Evolutionary conservation across 2,797 vertebrate genomes (phyloP).

Genomic region (Adelosebastes latens): DNA sequence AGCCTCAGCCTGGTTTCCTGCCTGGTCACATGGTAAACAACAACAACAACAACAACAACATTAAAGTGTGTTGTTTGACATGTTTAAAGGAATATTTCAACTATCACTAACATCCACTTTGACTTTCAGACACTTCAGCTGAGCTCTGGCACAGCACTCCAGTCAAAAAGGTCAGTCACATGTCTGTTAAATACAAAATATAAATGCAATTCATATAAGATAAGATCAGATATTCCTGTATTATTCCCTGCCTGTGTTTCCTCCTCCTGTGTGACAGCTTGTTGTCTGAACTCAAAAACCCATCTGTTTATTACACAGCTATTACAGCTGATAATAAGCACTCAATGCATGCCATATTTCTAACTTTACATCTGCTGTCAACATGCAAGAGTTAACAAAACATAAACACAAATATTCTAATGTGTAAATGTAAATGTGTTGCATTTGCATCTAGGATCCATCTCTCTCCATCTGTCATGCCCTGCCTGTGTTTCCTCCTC

Average conservation of each 20-base stretch:
- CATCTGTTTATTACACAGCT: background rate
- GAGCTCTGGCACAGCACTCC: conserved; percentile 62
- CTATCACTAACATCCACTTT: background rate
- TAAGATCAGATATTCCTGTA: too few relatives aligned
- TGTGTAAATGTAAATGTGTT: background rate
- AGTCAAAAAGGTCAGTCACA: conserved; percentile 43
- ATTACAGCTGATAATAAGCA: background rate
- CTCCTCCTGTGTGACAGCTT: too few relatives aligned
- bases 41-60: background rate
- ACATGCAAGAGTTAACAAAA: background rate
- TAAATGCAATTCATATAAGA: too few relatives aligned
- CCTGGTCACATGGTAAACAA: conserved; percentile 45
- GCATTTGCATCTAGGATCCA: background rate
- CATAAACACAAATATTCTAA: background rate
- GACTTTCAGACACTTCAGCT: conserved; percentile 30
- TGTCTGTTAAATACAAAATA: background rate
- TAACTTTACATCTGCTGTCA: background rate
- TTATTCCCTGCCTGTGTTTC: too few relatives aligned
- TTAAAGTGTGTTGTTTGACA: background rate
- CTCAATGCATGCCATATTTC: background rate
- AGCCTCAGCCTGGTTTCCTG: background rate
- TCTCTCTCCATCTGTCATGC: background rate
- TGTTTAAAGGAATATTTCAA: background rate
- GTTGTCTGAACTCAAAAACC: too few relatives aligned
- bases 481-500: background rate